Percentiles rank a stretch among this genome's conserved stretches.
These are phyloP conservation scores for Neuroterus valhalla DNA, from an alignment of 1,140 invertebrate species.

Conservation along the genomic window DNA sequence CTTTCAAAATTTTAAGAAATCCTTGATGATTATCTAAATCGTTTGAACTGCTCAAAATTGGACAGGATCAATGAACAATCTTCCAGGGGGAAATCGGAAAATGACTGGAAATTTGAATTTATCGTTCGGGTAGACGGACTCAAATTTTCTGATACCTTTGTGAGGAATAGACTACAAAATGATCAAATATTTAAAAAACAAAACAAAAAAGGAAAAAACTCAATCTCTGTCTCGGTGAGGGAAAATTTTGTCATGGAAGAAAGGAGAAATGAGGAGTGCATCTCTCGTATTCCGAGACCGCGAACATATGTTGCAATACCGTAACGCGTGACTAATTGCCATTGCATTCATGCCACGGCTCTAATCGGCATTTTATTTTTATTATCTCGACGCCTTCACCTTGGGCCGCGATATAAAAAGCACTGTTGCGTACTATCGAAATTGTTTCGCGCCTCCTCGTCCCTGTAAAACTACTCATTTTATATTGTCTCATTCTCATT, in stretches of 20 bases:
- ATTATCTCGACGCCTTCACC: conserved; percentile 25
- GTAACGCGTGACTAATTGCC: conserved; percentile 26
- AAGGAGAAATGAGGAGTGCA: conserved; percentile 10
- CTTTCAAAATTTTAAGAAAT: no score
- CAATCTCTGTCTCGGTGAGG: background rate
- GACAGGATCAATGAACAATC: no score
- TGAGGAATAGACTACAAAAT: no score
- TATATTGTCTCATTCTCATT: no score
- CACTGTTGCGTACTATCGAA: conserved; percentile 14
- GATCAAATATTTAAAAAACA: background rate
- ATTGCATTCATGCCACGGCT: conserved; percentile 27
- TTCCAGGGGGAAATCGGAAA: no score
- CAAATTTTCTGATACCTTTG: no score
- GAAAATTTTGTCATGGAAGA: background rate
- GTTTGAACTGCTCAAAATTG: no score
- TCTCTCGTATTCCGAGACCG: conserved; percentile 13
- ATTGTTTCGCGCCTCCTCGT: background rate
- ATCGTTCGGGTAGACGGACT: no score
- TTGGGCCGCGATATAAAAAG: conserved; percentile 19
- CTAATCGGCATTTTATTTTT: conserved; percentile 29
- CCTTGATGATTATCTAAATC: no score
- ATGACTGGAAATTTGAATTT: no score
- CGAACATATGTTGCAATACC: conserved; percentile 13
- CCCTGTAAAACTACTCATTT: no score
- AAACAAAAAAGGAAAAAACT: background rate